Evolutionary conservation across 2,113 vertebrate genomes (phyloP).

Genomic region (Dipodomys stephensi): DNA sequence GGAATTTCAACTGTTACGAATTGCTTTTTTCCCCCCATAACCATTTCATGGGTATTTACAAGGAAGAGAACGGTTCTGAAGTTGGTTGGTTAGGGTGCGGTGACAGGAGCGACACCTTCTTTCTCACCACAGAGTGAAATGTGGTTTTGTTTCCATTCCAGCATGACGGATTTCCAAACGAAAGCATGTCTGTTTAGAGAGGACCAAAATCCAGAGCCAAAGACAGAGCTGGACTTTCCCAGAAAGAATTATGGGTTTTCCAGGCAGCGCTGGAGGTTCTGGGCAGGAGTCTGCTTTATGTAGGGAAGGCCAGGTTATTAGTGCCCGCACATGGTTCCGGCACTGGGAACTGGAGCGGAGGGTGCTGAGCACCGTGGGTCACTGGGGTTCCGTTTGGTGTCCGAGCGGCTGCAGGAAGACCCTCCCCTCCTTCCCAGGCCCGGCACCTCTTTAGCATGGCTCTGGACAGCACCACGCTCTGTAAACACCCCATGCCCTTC

Average conservation of each 20-base stretch:
- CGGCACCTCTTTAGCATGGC: constrained; percentile 84
- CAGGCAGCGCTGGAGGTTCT: background rate
- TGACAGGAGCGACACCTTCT: accelerated
- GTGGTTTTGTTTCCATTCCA: accelerated
- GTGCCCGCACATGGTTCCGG: background rate
- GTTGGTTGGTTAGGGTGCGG: background rate
- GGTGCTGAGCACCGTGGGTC: accelerated
- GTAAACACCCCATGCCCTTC: constrained; percentile 88
- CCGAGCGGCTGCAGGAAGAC: constrained; percentile 81
- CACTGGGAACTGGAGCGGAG: background rate
- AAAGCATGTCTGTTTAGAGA: accelerated
- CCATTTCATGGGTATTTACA: background rate
- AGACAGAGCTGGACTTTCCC: background rate
- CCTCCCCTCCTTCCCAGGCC: constrained; percentile 76
- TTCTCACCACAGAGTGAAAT: accelerated
- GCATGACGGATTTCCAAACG: background rate
- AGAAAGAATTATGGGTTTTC: background rate
- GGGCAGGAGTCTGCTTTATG: background rate
- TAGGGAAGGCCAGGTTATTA: background rate
- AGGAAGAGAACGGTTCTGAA: background rate
- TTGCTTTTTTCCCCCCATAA: too few species aligned
- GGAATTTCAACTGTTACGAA: background rate
- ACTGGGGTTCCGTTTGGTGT: background rate
- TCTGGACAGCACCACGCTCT: constrained; percentile 85
- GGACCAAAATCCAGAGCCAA: background rate